Base-by-base conservation (phyloP, 2,888 invertebrate genomes). In the Drosophila neoperkinsi region DNA sequence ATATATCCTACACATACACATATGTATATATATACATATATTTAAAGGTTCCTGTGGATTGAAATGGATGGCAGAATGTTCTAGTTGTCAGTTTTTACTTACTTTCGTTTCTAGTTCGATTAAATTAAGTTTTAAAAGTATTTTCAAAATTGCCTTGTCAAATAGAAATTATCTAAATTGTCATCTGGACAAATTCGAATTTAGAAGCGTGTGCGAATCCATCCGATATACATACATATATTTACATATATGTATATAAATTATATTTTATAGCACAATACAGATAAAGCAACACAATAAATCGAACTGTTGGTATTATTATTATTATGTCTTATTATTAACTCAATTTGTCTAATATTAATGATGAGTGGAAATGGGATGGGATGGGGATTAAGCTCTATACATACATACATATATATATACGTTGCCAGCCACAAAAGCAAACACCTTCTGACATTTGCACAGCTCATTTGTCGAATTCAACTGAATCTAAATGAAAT, bases 371-470 rank as follows among this genome's bases (percentile, higher is more conserved):
- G 30, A 30, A 30, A 16, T 38, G 34, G 38, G 41, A 21, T 33
- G 46, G n/a, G 41, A 46, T 28, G 60, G 30, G 60, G 21, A 21
- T n/a, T n/a, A n/a, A n/a, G n/a, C n/a, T n/a, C n/a, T n/a, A n/a
- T 25, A 16, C 7, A 25, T 25, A 46, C 16, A 46, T 9, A 33
- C n/a, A 33, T 1, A 31, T 16, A n/a, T 7, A 36, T n/a, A 7
- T 18, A n/a, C 28, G 38, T 38, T 38, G 28, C 13, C 38, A 38
- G 38, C 75, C 67, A 58, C 62, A 64, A 72, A 67, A 53, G 53
- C 66, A 77, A 74, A 80, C 56, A 77, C 56, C 71, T 71, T 80
- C 50, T 80, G 79, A 80, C 79, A 80, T 80, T 80, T 80, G 71
- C 77, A 81, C 81, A 78, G 70, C 70, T 64, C 69, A 64, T 76